A percentile compares a stretch with the other conserved stretches of the same genome.
These are phyloP conservation scores for Nowickia ferox DNA, from an alignment of 2,888 invertebrate species.

Conservation along the genomic window DNA sequence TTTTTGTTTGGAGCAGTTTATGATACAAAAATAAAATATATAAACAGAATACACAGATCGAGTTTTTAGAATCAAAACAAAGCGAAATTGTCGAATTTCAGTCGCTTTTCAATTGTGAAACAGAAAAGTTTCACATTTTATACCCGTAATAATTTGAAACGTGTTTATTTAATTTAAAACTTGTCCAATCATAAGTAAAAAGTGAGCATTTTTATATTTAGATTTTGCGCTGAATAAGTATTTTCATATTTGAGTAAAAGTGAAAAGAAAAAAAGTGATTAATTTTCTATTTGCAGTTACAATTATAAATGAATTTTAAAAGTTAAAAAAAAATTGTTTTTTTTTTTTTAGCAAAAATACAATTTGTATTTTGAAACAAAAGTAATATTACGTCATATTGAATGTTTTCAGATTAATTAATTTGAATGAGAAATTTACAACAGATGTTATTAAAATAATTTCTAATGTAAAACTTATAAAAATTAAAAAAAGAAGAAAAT, in stretches of 20 bases:
- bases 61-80: conserved; percentile 46
- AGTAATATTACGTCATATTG: conserved; percentile 54
- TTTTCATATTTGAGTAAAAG: conserved; percentile 21
- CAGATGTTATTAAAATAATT: conserved; percentile 33
- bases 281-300: conserved; percentile 7
- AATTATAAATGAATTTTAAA: not conserved
- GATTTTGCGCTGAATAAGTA: not conserved
- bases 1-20: conserved; percentile 37
- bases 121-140: conserved; percentile 72
- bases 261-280: conserved; percentile 30
- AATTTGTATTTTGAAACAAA: conserved; percentile 7
- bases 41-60: not conserved
- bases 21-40: conserved; percentile 2
- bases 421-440: not conserved
- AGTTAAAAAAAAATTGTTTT: not conserved
- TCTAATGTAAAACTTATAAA: not conserved
- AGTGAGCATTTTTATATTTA: not conserved
- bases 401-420: conserved; percentile 11
- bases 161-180: not conserved
- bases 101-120: conserved; percentile 76
- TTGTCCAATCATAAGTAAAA: conserved; percentile 5
- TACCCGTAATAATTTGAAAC: not conserved
- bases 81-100: conserved; percentile 72
- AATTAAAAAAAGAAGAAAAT: conserved; percentile 69
- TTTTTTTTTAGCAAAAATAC: conserved; percentile 9